Evolutionary conservation across 2,888 invertebrate species (phyloP).

Genomic region (Timema podura): DNA sequence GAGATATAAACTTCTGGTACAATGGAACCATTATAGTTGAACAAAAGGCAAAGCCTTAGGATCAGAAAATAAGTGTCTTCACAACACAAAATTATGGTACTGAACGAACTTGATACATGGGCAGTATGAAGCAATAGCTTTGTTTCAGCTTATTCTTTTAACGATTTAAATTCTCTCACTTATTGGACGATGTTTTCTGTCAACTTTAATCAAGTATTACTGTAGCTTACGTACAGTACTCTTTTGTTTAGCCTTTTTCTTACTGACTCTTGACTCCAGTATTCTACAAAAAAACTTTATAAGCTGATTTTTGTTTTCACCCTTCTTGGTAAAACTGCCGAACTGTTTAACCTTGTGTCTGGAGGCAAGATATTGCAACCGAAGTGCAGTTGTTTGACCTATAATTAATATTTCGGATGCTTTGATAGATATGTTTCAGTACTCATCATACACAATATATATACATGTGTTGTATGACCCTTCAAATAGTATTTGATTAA

Average conservation of each 20-base stretch:
- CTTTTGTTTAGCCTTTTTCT: background rate
- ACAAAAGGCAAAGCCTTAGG: background rate
- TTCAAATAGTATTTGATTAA: slow-evolving; percentile 4
- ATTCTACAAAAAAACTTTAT: background rate
- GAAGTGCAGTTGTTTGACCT: background rate
- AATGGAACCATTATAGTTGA: background rate
- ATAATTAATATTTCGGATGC: background rate
- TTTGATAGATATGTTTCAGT: background rate
- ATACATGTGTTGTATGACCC: background rate
- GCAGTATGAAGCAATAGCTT: background rate
- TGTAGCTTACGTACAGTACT: background rate
- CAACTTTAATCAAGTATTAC: no score
- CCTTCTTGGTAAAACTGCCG: background rate
- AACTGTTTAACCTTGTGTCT: background rate
- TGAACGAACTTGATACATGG: background rate
- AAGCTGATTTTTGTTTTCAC: slow-evolving; percentile 1
- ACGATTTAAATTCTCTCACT: background rate
- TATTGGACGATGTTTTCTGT: background rate
- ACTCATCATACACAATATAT: background rate
- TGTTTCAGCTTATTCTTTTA: slow-evolving; percentile 4
- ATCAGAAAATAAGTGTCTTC: slow-evolving; percentile 1
- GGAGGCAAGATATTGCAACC: background rate
- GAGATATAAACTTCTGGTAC: background rate
- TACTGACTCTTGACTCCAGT: background rate
- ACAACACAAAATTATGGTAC: background rate